These are phyloP conservation scores for Polylopha cassiicola DNA, from an alignment of 2,888 invertebrate species.

Conservation along the genomic window DNA sequence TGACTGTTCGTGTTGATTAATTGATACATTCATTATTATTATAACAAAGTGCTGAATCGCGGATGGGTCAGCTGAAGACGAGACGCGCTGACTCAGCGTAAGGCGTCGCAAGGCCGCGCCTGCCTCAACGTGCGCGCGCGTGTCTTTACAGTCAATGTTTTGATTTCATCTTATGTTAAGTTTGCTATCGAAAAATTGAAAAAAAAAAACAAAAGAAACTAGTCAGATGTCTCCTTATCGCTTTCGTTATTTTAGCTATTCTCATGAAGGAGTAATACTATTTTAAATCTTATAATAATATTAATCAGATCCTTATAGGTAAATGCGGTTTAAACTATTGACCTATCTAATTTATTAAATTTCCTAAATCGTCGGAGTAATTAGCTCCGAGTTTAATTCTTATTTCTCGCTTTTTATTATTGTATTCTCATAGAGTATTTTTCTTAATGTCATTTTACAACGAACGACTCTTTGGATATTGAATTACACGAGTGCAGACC, in stretches of 20 bases:
- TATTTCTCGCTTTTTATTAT: too few relatives aligned
- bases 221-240: conserved; percentile 1
- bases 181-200: too few relatives aligned
- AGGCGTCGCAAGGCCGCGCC: conserved; percentile 20
- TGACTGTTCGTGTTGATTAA: conserved; percentile 13
- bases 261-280: conserved; percentile 4
- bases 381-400: too few relatives aligned
- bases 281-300: too few relatives aligned
- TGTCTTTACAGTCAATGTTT: conserved; percentile 9
- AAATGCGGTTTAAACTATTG: too few relatives aligned
- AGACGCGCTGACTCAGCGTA: conserved; percentile 3
- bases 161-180: too few relatives aligned
- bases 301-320: too few relatives aligned
- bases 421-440: too few relatives aligned
- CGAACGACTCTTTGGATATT: conserved; percentile 5
- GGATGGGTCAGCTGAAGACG: background rate
- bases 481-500: conserved; percentile 17
- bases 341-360: too few relatives aligned
- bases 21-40: conserved; percentile 17
- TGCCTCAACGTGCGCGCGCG: conserved; percentile 19
- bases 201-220: too few relatives aligned
- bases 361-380: too few relatives aligned
- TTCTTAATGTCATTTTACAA: conserved; percentile 6
- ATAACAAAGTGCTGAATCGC: conserved; percentile 16
- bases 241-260: background rate